Percentiles rank a stretch among this genome's conserved stretches.
Conservation (phyloP, 2,888 invertebrate genomes). For the Trichogramma evanescens region DNA sequence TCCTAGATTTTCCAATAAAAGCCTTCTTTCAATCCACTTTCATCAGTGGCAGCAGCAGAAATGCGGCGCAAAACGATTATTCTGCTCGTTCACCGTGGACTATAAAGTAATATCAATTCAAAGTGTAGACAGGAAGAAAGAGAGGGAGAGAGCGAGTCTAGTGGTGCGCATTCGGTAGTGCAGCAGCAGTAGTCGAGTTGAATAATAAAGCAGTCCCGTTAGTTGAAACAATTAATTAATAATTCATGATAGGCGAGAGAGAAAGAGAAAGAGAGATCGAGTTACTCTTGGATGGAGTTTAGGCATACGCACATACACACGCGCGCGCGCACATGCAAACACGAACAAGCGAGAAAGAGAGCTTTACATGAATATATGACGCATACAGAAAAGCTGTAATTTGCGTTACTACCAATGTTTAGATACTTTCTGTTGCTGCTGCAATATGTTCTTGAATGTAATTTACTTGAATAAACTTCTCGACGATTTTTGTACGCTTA, state of each 20-base stretch:
- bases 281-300: constrained; percentile 19
- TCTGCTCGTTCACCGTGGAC: constrained; percentile 3
- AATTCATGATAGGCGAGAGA: constrained; percentile 44
- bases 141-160: too few relatives aligned
- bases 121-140: constrained; percentile 10
- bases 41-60: constrained; percentile 3
- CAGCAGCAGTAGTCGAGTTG: constrained; percentile 27
- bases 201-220: constrained; percentile 45
- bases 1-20: constrained; percentile 18
- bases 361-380: constrained; percentile 27
- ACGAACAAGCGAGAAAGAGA: constrained; percentile 20
- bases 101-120: constrained; percentile 21
- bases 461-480: constrained; percentile 47
- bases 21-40: constrained; percentile 16
- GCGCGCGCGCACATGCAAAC: constrained; percentile 11
- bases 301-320: too few relatives aligned
- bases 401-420: constrained; percentile 44
- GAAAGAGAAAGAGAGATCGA: constrained; percentile 26
- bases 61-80: constrained; percentile 16
- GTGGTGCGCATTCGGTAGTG: not conserved
- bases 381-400: constrained; percentile 34
- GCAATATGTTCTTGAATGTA: constrained; percentile 45
- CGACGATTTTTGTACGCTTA: constrained; percentile 28
- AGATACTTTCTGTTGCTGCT: constrained; percentile 18
- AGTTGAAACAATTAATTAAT: constrained; percentile 49